Conservation (phyloP, 2,113 vertebrate genomes). For the Neoarius graeffei region DNA sequence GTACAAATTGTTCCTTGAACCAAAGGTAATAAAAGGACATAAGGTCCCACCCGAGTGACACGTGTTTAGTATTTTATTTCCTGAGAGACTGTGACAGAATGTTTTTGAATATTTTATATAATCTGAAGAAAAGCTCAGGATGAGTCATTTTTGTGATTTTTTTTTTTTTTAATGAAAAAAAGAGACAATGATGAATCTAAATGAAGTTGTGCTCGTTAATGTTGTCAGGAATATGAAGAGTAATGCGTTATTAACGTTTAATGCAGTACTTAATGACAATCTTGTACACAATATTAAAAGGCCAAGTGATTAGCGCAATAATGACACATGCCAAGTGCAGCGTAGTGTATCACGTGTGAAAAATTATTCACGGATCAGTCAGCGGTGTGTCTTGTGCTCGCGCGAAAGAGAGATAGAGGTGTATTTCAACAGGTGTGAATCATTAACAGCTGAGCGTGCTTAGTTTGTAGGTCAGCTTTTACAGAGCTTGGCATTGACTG, state of each 20-base stretch:
- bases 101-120: background rate
- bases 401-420: too few relatives aligned
- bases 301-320: background rate
- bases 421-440: constrained; percentile 11
- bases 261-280: background rate
- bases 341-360: background rate
- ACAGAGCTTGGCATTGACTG: background rate
- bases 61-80: background rate
- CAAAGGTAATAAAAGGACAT: background rate
- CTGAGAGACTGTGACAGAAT: background rate
- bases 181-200: background rate
- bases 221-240: background rate
- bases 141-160: background rate
- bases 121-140: background rate
- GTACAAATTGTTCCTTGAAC: background rate
- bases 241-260: background rate
- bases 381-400: background rate
- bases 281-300: background rate
- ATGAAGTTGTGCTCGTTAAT: background rate
- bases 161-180: background rate
- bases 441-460: constrained; percentile 23
- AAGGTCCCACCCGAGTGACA: background rate
- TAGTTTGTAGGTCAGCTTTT: constrained; percentile 30
- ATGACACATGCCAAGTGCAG: background rate
- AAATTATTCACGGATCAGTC: background rate